Percentiles rank a stretch among this genome's conserved stretches.
phyloP scores from a whole-genome alignment of 2,113 vertebrate species.

The Blennius ocellaris region DNA sequence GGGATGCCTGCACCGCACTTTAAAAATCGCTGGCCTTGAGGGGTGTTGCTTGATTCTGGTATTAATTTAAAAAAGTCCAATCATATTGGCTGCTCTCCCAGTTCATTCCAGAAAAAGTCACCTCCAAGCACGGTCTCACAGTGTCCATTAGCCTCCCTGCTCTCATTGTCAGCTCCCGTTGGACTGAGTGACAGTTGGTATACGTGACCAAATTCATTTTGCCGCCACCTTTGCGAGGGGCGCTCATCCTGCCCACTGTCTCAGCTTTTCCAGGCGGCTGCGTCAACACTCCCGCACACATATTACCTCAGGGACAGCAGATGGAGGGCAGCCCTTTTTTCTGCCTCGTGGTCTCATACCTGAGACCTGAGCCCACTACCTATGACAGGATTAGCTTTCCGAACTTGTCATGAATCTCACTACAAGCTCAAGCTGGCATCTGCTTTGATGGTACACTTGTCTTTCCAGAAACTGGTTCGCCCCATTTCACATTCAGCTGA shows the following conservation, averaged over 20 bases:
- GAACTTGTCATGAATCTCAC: conserved; percentile 35
- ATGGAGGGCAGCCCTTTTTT: conserved; percentile 59
- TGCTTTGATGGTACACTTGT: conserved; percentile 25
- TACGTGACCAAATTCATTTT: conserved; percentile 65
- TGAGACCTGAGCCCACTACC: conserved; percentile 40
- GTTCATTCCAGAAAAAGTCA: conserved; percentile 67
- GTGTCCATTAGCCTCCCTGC: conserved; percentile 61
- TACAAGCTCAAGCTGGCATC: conserved; percentile 29
- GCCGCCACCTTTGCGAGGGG: conserved; percentile 34
- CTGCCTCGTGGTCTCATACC: conserved; percentile 41
- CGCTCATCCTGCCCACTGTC: conserved; percentile 57
- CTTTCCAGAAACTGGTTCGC: conserved; percentile 10
- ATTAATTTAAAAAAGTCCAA: conserved; percentile 55
- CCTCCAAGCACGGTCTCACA: conserved; percentile 61
- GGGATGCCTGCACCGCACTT: no score
- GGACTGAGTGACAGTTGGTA: conserved; percentile 64
- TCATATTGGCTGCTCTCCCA: conserved; percentile 61
- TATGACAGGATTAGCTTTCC: conserved; percentile 52
- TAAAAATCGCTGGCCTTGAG: not conserved
- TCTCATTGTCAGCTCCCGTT: conserved; percentile 48
- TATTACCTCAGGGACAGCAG: conserved; percentile 64
- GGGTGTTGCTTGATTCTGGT: conserved; percentile 34
- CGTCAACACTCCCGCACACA: conserved; percentile 65
- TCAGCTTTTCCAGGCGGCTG: conserved; percentile 64
- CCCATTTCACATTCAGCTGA: not conserved